These are phyloP conservation scores for Lucinisca nassula DNA, from an alignment of 2,888 invertebrate species.

Conservation along the genomic window DNA sequence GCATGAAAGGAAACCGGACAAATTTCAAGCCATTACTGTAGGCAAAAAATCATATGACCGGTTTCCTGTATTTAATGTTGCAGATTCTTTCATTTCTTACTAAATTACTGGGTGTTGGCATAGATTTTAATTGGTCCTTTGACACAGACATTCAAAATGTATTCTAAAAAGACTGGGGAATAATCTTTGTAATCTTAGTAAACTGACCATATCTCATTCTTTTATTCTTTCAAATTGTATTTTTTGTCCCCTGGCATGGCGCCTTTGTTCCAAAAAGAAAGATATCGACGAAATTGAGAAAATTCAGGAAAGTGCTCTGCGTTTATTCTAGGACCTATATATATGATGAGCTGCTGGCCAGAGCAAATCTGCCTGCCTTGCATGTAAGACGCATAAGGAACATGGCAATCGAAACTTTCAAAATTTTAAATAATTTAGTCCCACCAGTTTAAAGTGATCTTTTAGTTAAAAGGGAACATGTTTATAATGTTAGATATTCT, in stretches of 20 bases:
- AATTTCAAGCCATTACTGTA: too few species aligned
- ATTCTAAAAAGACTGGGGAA: too few species aligned
- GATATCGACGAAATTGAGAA: conserved; percentile 12
- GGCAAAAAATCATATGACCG: too few species aligned
- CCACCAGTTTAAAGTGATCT: background rate
- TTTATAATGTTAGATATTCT: conserved; percentile 26
- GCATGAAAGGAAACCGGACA: too few species aligned
- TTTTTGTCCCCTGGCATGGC: conserved; percentile 20
- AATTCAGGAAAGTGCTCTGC: conserved; percentile 12
- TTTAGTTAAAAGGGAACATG: background rate
- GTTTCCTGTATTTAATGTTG: too few species aligned
- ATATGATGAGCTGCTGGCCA: background rate
- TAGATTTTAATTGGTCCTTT: too few species aligned
- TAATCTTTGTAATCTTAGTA: too few species aligned
- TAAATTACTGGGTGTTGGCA: too few species aligned
- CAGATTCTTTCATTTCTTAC: too few species aligned
- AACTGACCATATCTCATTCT: conserved; percentile 1
- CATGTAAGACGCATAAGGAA: background rate
- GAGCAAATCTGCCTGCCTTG: background rate
- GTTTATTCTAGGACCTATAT: background rate
- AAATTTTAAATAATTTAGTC: conserved; percentile 14
- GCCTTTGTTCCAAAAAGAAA: background rate
- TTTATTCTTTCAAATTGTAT: conserved; percentile 25
- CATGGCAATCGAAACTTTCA: conserved; percentile 5
- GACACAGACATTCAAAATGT: too few species aligned